Base-by-base conservation (phyloP, 1,140 invertebrate species). In the Dendrolimus punctatus region DNA sequence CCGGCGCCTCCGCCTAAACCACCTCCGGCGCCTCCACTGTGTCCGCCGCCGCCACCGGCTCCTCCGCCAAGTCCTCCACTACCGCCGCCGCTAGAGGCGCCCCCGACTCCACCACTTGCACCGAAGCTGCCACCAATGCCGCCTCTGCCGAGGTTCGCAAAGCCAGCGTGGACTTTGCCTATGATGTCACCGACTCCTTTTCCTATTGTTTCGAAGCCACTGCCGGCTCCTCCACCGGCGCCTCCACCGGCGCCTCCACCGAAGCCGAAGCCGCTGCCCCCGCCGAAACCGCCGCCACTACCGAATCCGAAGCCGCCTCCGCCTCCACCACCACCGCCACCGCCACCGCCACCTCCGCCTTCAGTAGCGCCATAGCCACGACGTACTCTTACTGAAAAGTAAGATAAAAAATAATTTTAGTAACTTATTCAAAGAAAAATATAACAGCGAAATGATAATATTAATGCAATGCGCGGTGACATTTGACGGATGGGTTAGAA, bases 361-460 rank as follows among this genome's bases (percentile, higher is more conserved):
- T 49, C 55, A 10, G 47, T 50, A 7, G 46, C 53, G 41, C 71
- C 64, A 51, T 74, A 72, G 8, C 70, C 63, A 51, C 78, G 73
- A 52, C 87, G 84, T 8, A 88, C 76, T 54, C 88, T 86, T 40
- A 84, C 78, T 81, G 77, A 39, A 72, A 77, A 37, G 53, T 51
- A 50, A 42, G 43, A 41, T 9, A 8, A 51, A 42, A 38, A 7
- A n/a, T 6, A 40, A 1, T 43, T 5, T 36, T 36, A 36, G 7
- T 8, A 37, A 8, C 6, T 1, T 37, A n/a, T 51, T 9, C n/a
- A 44, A 44, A 43, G 23, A 37, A 51, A 6, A 38, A 52, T 8
- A 2, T 6, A 39, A 6, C 47, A 39, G 38, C 1, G 47, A 4
- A 4, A 8, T 49, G 4, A 37, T 7, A 39, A 39, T 8, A 39